Base-by-base conservation (phyloP, 2,113 vertebrate species). In the Periophthalmus modestus region DNA sequence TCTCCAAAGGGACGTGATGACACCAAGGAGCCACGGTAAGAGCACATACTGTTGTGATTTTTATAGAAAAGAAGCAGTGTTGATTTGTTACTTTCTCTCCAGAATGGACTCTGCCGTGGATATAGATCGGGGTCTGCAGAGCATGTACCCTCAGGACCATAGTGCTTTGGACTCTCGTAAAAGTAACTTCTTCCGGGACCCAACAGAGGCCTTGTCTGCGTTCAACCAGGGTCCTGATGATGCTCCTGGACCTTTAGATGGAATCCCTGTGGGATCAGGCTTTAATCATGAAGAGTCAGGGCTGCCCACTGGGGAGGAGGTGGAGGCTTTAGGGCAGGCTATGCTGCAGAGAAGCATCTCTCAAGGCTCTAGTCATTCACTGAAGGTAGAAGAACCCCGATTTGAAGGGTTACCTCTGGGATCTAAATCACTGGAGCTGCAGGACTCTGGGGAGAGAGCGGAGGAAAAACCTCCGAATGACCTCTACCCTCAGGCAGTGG, bases 381-480 rank as follows among this genome's bases (percentile, higher is more conserved):
- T 95, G 1, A 98, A 97, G 80, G 87, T 94, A 71, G 98, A 98
- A 66, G 98, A 98, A 52, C 93, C 94, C 58, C 94, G 94, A 82
- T 95, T 84, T 68, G 96, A 98, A 18, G 88, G 89, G 0, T 58
- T 84, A 50, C 78, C 82, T 71, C 70, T 93, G 61, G 93, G 87
- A 36, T 92, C 87, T 90, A 97, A 93, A 84, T 66, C 88, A 0
- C 72, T 80, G 86, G 97, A 90, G 39, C 68, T 93, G 23, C 94
- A 95, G 80, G 96, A 97, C 39, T 48, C 89, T 18, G 80, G 83
- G 59, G 97, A 98, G 76, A 93, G 92, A 61, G 66, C 85, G 15
- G 96, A 97, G 21, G 95, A 96, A 58, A 96, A 95, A 74, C 75
- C 92, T 2, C 96, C 95, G 78, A 97, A 94, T 85, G 96, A 99